Percentiles rank a stretch among this genome's conserved stretches.
Conservation (phyloP, 2,113 vertebrate species). For the Phyllostomus hastatus region DNA sequence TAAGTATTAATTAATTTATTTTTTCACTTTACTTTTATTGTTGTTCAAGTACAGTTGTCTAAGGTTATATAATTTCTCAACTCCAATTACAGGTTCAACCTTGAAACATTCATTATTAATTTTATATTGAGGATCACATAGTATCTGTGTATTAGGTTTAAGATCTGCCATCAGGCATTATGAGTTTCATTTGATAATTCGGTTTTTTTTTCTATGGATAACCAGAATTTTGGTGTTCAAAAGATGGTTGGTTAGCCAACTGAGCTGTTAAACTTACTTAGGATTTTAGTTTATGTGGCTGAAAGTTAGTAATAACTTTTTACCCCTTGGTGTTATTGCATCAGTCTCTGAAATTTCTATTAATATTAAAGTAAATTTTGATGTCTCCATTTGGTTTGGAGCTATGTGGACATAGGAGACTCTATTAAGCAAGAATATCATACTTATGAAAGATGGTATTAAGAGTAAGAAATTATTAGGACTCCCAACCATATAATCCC, state of each 20-base stretch:
- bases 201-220: background rate
- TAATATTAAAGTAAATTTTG: background rate
- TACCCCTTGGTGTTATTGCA: background rate
- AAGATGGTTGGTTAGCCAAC: background rate
- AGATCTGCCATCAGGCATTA: background rate
- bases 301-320: background rate
- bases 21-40: background rate
- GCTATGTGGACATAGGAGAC: background rate
- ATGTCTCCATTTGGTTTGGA: background rate
- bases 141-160: background rate
- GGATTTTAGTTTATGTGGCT: background rate
- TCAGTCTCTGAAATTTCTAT: background rate
- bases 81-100: background rate
- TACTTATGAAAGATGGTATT: constrained; percentile 11
- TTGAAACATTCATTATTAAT: background rate
- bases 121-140: background rate
- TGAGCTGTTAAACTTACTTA: background rate
- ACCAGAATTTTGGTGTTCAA: background rate
- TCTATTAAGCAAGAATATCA: background rate
- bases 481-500: background rate
- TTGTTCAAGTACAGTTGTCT: background rate
- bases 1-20: too few species aligned
- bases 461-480: background rate
- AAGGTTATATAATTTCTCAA: background rate
- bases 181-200: background rate